These are phyloP conservation scores for Panopea generosa DNA, from an alignment of 2,888 invertebrate species.

Conservation along the genomic window DNA sequence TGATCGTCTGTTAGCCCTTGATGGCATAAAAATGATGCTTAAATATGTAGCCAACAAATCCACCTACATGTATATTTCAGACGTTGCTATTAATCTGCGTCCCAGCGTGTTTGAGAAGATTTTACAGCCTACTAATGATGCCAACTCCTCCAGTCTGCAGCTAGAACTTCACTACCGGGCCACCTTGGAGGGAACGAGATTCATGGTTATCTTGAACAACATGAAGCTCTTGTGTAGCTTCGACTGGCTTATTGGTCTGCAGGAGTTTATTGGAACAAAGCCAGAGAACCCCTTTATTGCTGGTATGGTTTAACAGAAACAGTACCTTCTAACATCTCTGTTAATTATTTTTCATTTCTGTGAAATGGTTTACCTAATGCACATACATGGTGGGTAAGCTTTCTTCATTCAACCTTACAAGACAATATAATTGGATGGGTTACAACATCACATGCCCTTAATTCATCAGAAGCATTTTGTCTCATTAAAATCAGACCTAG, in stretches of 20 bases:
- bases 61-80: conserved; percentile 71
- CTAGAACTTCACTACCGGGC: conserved; percentile 87
- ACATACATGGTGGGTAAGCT: too few species aligned
- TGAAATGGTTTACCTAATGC: too few species aligned
- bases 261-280: conserved; percentile 90
- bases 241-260: conserved; percentile 96
- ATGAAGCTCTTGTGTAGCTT: conserved; percentile 97
- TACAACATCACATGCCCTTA: too few species aligned
- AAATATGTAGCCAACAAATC: too few species aligned
- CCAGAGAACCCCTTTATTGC: conserved; percentile 80
- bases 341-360: neutral
- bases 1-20: too few species aligned
- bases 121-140: conserved; percentile 87
- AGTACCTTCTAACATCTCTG: neutral
- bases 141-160: conserved; percentile 82
- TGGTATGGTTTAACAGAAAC: conserved; percentile 52
- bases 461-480: too few species aligned
- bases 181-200: conserved; percentile 89
- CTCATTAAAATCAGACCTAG: too few species aligned
- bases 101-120: conserved; percentile 96
- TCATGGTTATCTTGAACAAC: conserved; percentile 95
- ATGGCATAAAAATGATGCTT: too few species aligned
- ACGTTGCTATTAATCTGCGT: conserved; percentile 89
- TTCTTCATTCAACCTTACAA: too few species aligned
- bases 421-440: too few species aligned